Conservation (phyloP, 2,888 invertebrate genomes). For the Onchidella celtica region DNA sequence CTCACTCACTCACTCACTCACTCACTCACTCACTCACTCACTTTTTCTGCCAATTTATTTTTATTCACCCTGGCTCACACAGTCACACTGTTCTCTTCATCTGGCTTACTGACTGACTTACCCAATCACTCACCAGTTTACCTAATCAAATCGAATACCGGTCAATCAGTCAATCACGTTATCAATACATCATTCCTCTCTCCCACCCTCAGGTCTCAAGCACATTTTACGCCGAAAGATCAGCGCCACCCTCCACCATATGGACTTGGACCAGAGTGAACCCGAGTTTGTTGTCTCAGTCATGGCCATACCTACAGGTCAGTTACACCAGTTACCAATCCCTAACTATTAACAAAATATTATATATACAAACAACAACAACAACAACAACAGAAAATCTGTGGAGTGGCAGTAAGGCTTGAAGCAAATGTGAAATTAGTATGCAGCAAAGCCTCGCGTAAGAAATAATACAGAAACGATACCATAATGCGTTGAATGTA, state of each 20-base stretch:
- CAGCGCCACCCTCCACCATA: constrained; percentile 58
- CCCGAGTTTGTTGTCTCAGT: constrained; percentile 69
- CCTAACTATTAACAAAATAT: no score
- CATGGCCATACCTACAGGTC: constrained; percentile 60
- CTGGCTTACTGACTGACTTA: background rate
- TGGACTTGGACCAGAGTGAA: constrained; percentile 69
- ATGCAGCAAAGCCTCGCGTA: no score
- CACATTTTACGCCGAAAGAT: constrained; percentile 61
- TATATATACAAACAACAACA: no score
- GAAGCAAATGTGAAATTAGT: no score
- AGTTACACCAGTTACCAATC: no score
- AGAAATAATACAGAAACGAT: no score
- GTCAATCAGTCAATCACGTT: background rate
- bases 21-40: background rate
- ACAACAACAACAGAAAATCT: no score
- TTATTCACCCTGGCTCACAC: background rate
- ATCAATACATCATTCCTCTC: background rate
- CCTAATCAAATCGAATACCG: background rate
- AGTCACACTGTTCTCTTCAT: no score
- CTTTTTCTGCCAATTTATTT: background rate
- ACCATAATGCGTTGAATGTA: no score
- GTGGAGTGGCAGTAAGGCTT: no score
- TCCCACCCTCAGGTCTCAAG: constrained; percentile 19
- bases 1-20: constrained; percentile 9
- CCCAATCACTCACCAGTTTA: background rate